Base-by-base conservation (phyloP, 2,888 invertebrate species). In the Agrotis segetum region DNA sequence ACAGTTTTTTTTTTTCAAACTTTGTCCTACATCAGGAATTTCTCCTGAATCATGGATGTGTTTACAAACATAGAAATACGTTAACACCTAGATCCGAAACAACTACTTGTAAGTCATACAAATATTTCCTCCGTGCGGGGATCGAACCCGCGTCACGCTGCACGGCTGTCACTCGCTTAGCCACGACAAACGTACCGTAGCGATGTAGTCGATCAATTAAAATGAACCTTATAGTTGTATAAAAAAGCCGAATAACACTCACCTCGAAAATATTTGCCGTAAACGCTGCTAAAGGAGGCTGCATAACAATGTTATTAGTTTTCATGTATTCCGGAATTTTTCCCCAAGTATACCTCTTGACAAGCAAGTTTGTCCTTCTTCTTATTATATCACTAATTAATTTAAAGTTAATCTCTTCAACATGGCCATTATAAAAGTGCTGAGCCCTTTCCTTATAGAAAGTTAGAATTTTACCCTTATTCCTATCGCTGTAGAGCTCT, bases 371-470 rank as follows among this genome's bases (percentile, higher is more conserved):
- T 0, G 98, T 98, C 81, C 98, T 96, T 73, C 98, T 96, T 61
- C 98, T 96, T n/a, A 98, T 97, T 4, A 98, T 97, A 85, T 98
- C 98, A 70, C 98, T 98, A 44, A 99, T 98, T 34, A 98, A 97
- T 81, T 97, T 97, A 88, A 98, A 98, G 84, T 98, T 98, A 0
- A 98, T 97, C 92, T 99, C 98, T 88, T 98, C 98, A 0, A 98
- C 98, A 71, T 98, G 97, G 0, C 98, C 98, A 79, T 98, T 98
- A 88, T 99, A 99, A 84, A 99, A 98, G 83, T 98, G 98, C 83
- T 98, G 98, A 0, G 98, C 98, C 88, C 98, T 97, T 88, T 98
- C 98, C 88, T 98, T 98, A 90, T 98, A 99, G 92, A 99, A 99
- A 14, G 98, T 98, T 79, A 98, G 93, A 50, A 98, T 96, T 91